Evolutionary conservation across 2,113 vertebrate species (phyloP).

Genomic region (Cottus gobio): DNA sequence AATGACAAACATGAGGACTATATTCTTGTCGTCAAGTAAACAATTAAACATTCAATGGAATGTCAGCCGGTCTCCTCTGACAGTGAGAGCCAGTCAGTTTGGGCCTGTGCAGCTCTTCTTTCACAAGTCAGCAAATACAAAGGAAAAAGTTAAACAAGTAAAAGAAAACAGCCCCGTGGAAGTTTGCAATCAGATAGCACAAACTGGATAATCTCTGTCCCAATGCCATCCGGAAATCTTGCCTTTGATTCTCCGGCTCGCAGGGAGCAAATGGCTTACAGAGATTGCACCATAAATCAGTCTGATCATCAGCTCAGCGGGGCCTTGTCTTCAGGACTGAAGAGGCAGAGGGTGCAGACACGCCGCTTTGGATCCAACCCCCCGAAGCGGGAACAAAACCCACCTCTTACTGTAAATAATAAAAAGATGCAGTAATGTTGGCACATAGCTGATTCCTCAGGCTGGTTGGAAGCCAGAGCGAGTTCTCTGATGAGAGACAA

Average conservation of each 20-base stretch:
- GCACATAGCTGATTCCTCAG: conserved; percentile 45
- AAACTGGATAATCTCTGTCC: conserved; percentile 81
- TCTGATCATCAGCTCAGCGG: conserved; percentile 70
- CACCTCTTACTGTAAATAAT: conserved; percentile 60
- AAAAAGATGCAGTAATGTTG: conserved; percentile 59
- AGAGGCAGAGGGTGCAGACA: conserved; percentile 45
- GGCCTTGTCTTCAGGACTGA: conserved; percentile 61
- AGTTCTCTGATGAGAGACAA: conserved; percentile 47
- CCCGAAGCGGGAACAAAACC: conserved; percentile 52
- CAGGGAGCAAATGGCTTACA: conserved; percentile 80
- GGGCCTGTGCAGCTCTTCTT: conserved; percentile 37
- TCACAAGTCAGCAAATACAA: conserved; percentile 45
- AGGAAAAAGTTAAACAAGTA: conserved; percentile 55
- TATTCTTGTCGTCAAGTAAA: background rate
- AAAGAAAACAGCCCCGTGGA: conserved; percentile 73
- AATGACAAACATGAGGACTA: background rate
- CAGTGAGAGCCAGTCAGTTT: conserved; percentile 7
- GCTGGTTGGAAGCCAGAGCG: conserved; percentile 55
- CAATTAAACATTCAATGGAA: conserved; percentile 8
- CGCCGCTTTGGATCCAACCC: conserved; percentile 52
- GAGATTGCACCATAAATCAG: conserved; percentile 74
- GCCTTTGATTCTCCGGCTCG: conserved; percentile 77
- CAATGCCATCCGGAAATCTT: conserved; percentile 80
- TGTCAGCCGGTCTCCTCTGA: background rate
- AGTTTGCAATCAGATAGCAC: conserved; percentile 81